Conservation (phyloP, 2,113 vertebrate species). For the Catharus bicknelli region DNA sequence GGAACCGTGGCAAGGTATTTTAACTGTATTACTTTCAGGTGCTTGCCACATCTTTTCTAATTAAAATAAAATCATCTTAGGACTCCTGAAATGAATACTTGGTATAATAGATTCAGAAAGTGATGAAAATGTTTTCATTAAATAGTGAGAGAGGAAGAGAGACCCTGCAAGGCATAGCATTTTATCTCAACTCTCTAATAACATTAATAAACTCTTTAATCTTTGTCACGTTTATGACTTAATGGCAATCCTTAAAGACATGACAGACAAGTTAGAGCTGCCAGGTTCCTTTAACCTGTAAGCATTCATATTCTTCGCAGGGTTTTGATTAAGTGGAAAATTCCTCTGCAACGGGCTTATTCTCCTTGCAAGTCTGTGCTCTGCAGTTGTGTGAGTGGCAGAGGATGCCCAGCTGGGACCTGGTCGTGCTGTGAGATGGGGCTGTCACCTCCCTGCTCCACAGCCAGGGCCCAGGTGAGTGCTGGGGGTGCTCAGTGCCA, state of each 20-base stretch:
- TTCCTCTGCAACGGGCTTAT: background rate
- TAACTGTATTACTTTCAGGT: slow-evolving; percentile 64
- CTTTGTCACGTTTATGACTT: slow-evolving; percentile 77
- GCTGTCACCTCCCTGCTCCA: background rate
- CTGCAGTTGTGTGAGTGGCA: accelerated
- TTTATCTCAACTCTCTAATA: slow-evolving; percentile 78
- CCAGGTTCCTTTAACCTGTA: slow-evolving; percentile 59
- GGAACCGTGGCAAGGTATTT: background rate
- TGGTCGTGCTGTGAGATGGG: accelerated
- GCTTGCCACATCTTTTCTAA: slow-evolving; percentile 71
- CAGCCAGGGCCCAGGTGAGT: background rate
- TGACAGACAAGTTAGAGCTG: slow-evolving; percentile 64
- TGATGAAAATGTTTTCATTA: slow-evolving; percentile 83
- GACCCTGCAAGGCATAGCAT: slow-evolving; percentile 78
- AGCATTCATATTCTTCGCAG: slow-evolving; percentile 7
- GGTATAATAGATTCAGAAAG: slow-evolving; percentile 74
- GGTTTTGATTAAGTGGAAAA: slow-evolving; percentile 38
- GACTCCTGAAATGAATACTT: slow-evolving; percentile 73
- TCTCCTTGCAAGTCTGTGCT: background rate
- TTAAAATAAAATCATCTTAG: slow-evolving; percentile 76
- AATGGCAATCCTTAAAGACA: slow-evolving; percentile 74
- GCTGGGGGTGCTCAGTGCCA: background rate
- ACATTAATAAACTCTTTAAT: slow-evolving; percentile 82
- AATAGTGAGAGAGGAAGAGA: slow-evolving; percentile 63
- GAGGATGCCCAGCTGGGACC: background rate